phyloP scores from a whole-genome alignment of 2,797 vertebrate species.

The Pyrocephalus nanus region DNA sequence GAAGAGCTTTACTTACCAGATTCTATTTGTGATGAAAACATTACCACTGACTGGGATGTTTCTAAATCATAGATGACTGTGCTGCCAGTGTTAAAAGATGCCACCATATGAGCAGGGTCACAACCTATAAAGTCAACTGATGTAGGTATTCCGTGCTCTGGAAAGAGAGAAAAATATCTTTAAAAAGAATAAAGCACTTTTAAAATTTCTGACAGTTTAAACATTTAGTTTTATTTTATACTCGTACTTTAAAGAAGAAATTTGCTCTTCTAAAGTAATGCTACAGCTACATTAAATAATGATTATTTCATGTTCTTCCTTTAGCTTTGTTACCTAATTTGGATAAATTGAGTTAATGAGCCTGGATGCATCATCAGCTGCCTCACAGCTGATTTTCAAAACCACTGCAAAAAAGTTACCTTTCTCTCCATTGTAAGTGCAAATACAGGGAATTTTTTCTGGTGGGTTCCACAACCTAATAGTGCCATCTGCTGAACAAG shows the following conservation, averaged over 20 bases:
- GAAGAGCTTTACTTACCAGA: constrained; percentile 80
- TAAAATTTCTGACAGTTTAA: not conserved
- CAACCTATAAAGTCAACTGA: constrained; percentile 95
- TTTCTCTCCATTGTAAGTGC: constrained; percentile 90
- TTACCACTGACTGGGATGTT: constrained; percentile 89
- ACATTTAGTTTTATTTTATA: not conserved
- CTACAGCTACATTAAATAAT: not conserved
- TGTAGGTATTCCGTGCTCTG: constrained; percentile 92
- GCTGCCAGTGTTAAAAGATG: constrained; percentile 89
- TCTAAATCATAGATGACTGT: constrained; percentile 95
- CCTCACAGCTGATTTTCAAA: not conserved
- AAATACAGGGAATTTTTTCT: constrained; percentile 91
- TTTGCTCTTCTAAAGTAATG: not conserved
- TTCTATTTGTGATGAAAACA: constrained; percentile 89
- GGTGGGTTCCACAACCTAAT: constrained; percentile 94
- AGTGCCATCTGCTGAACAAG: constrained; percentile 97
- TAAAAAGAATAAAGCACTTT: not conserved
- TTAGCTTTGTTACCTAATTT: not conserved
- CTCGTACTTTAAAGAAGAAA: not conserved
- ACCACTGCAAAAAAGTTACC: constrained; percentile 73
- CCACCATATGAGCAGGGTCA: constrained; percentile 95
- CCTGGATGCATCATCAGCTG: not conserved
- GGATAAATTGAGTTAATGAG: not conserved
- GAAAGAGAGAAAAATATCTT: not conserved
- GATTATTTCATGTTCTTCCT: not conserved